Evolutionary conservation across 92 coral and sea anemone species (phyloP), one percentile per base, ranked within the genome.

Genomic region (Actinernus sp.): DNA sequence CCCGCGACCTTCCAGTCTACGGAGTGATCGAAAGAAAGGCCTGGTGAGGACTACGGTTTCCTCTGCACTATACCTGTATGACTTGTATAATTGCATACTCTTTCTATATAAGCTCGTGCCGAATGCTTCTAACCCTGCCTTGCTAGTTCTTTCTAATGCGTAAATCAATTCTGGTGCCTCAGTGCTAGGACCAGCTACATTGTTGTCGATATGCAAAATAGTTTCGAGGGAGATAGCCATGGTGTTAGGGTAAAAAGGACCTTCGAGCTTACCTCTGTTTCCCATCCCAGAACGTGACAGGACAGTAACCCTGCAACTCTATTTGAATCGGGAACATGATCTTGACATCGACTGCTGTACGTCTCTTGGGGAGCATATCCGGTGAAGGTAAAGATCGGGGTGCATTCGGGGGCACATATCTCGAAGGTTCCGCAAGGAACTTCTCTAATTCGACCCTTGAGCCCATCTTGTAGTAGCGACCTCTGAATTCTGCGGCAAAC

Each of bases 401-500:
- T 26, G 99, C 99, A 37, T 72, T 49, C 12, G 99, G 99, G 36
- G 99, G 97, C 2, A 95, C 99, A 56, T 95, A 95, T 16, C 84
- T 78, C 2, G 92, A 61, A 10, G 99, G 96, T 38, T 83, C 93
- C 2, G 86, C 85, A 11, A 91, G 84, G 65, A 95, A 95, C 72
- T 63, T 89, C 48, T 91, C 99, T 21, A 95, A 40, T 26, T 91
- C 88, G 25, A 83, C 80, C 56, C 88, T 51, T 2, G 90, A 79
- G 39, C 85, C 94, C 89, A 95, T 78, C 58, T 95, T 95, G 79
- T 95, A 95, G 39, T 95, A 95, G 29, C 99, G 94, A 13, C 95
- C 96, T 25, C 99, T 74, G 61, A 84, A 95, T 61, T 95, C 99
- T 45, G 99, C 99, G 4, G 99, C 95, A 40, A 95, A 84, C 64